A percentile compares a stretch with the other conserved stretches of the same genome.
Conservation (phyloP, 2,797 vertebrate genomes). For the Anguilla megastoma region DNA sequence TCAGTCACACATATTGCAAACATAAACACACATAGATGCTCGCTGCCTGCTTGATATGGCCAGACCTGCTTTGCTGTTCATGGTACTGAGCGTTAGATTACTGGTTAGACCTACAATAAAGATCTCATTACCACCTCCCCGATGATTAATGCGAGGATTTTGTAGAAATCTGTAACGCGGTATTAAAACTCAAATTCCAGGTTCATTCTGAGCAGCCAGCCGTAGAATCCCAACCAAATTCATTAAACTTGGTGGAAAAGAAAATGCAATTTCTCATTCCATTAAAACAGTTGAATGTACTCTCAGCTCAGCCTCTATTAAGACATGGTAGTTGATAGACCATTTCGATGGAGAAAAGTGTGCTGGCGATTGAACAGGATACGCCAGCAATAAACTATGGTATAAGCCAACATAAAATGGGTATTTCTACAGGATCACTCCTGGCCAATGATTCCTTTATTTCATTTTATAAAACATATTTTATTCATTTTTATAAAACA, state of each 20-base stretch:
- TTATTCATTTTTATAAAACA: too few species aligned
- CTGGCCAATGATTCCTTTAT: slow-evolving; percentile 78
- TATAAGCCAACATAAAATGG: slow-evolving; percentile 73
- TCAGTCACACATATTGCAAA: neutral
- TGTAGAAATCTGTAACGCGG: slow-evolving; percentile 86
- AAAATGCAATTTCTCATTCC: slow-evolving; percentile 98
- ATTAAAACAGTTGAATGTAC: slow-evolving; percentile 94
- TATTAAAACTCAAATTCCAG: slow-evolving; percentile 92
- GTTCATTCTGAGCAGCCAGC: slow-evolving; percentile 94
- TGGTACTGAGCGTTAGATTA: neutral
- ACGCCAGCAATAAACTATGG: slow-evolving; percentile 67
- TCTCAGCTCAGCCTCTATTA: slow-evolving; percentile 88
- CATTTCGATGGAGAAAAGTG: slow-evolving; percentile 77
- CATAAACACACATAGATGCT: neutral
- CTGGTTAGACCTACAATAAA: slow-evolving; percentile 67
- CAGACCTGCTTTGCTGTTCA: neutral
- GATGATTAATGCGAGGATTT: slow-evolving; percentile 93
- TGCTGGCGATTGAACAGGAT: slow-evolving; percentile 68
- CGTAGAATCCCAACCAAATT: slow-evolving; percentile 93
- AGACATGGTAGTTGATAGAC: slow-evolving; percentile 92
- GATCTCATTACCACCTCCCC: slow-evolving; percentile 84
- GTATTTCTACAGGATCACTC: slow-evolving; percentile 79
- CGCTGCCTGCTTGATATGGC: neutral
- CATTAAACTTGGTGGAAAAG: slow-evolving; percentile 87
- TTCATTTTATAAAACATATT: too few species aligned